These are phyloP conservation scores for Neolamprologus brichardi DNA, from an alignment of 2,113 vertebrate species.

Conservation along the genomic window DNA sequence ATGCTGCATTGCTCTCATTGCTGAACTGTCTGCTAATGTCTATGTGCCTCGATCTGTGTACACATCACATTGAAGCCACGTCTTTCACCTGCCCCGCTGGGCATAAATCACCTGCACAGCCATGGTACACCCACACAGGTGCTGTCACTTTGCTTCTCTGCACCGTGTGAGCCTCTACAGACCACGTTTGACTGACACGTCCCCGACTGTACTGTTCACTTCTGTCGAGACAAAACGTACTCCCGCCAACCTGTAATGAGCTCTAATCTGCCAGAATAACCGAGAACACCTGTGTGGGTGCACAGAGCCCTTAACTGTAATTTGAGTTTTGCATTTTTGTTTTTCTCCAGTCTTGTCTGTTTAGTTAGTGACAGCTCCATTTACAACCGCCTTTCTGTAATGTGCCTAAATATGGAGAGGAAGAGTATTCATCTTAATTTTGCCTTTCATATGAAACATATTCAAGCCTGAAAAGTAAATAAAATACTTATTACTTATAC, in stretches of 20 bases:
- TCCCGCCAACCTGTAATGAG: background rate
- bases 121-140: conserved; percentile 2
- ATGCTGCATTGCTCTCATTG: conserved; percentile 26
- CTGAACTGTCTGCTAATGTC: conserved; percentile 33
- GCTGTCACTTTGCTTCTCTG: background rate
- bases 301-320: background rate
- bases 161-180: background rate
- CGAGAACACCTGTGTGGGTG: conserved; percentile 1
- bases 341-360: background rate
- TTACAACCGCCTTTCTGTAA: conserved; percentile 75
- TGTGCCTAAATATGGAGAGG: conserved; percentile 74
- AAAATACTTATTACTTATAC: conserved; percentile 73
- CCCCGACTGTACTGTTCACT: background rate
- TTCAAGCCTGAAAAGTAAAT: conserved; percentile 77
- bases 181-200: background rate
- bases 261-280: conserved; percentile 7
- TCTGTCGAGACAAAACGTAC: background rate
- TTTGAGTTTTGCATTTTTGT: background rate
- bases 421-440: conserved; percentile 71
- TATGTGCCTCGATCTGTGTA: conserved; percentile 42
- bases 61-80: conserved; percentile 39
- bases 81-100: conserved; percentile 16
- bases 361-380: conserved; percentile 57
- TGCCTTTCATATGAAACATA: conserved; percentile 79
- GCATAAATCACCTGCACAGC: conserved; percentile 21